Evolutionary conservation across 2,888 invertebrate genomes (phyloP).

Genomic region (Halocaridina rubra): DNA sequence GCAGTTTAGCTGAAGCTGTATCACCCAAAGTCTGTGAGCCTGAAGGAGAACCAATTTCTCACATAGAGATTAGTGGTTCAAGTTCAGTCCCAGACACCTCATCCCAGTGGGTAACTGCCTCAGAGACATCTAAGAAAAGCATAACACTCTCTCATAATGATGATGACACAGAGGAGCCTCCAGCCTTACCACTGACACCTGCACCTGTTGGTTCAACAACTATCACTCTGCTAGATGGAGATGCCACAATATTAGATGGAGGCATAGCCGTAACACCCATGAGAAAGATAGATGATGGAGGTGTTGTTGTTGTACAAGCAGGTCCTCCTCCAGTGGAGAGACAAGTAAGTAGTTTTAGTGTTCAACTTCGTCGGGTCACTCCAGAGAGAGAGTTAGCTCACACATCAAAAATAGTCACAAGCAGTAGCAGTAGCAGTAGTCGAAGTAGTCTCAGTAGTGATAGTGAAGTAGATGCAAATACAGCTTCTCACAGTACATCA

Average conservation of each 20-base stretch:
- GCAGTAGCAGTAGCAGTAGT: slow-evolving; percentile 54
- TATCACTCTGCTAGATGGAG: slow-evolving; percentile 51
- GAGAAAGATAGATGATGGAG: slow-evolving; percentile 1
- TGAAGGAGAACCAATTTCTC: slow-evolving; percentile 32
- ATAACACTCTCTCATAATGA: slow-evolving; percentile 14
- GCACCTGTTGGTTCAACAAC: slow-evolving; percentile 47
- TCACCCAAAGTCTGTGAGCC: slow-evolving; percentile 19
- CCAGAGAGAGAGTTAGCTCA: not conserved
- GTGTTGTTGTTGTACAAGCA: slow-evolving; percentile 42
- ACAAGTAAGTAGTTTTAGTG: slow-evolving; percentile 48
- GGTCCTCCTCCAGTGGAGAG: not conserved
- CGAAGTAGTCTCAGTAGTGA: slow-evolving; percentile 54
- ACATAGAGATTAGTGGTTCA: slow-evolving; percentile 58
- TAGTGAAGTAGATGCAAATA: slow-evolving; percentile 32
- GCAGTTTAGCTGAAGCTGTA: slow-evolving; percentile 31
- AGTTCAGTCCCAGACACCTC: slow-evolving; percentile 50
- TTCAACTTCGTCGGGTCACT: slow-evolving; percentile 47
- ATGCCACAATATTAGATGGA: slow-evolving; percentile 21
- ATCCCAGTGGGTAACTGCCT: slow-evolving; percentile 49
- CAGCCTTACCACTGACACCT: slow-evolving; percentile 38
- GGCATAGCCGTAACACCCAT: slow-evolving; percentile 18
- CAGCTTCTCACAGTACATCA: not conserved
- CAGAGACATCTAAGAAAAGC: slow-evolving; percentile 31
- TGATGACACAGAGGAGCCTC: slow-evolving; percentile 31
- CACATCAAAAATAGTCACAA: slow-evolving; percentile 11